Evolutionary conservation across 2,113 vertebrate genomes (phyloP).

Genomic region (Vidua chalybeata): DNA sequence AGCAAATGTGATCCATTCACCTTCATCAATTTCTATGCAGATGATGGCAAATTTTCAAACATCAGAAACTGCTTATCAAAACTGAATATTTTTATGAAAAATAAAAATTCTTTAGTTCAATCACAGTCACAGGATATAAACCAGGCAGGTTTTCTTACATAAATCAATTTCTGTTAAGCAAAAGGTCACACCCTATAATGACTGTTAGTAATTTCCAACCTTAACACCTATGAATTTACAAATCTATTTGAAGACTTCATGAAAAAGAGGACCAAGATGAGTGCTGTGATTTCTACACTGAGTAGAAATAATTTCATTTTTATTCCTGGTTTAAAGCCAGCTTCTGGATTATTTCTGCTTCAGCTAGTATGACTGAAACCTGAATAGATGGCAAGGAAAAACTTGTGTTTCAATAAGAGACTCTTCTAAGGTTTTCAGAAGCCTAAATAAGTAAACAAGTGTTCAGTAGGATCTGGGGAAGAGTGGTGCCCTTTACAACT

Average conservation of each 20-base stretch:
- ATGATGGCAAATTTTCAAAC: background rate
- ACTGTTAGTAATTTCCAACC: background rate
- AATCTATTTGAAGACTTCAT: background rate
- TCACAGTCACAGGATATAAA: background rate
- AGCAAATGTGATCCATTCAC: background rate
- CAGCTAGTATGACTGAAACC: background rate
- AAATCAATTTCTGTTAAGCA: background rate
- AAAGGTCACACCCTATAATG: background rate
- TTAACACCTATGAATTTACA: background rate
- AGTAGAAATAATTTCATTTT: background rate
- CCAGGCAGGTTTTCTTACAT: background rate
- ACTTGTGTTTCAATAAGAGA: background rate
- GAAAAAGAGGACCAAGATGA: background rate
- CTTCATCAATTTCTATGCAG: background rate
- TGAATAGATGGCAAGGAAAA: background rate
- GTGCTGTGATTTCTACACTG: background rate
- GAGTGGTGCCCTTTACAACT: background rate
- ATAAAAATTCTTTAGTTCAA: background rate
- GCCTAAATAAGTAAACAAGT: background rate
- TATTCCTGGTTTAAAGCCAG: background rate
- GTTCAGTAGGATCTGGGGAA: background rate
- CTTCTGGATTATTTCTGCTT: constrained; percentile 19
- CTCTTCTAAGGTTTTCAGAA: background rate
- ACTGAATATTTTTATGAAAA: background rate
- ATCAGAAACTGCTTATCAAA: background rate